These are phyloP conservation scores for Clamator glandarius DNA, from an alignment of 2,797 vertebrate genomes.

Conservation along the genomic window DNA sequence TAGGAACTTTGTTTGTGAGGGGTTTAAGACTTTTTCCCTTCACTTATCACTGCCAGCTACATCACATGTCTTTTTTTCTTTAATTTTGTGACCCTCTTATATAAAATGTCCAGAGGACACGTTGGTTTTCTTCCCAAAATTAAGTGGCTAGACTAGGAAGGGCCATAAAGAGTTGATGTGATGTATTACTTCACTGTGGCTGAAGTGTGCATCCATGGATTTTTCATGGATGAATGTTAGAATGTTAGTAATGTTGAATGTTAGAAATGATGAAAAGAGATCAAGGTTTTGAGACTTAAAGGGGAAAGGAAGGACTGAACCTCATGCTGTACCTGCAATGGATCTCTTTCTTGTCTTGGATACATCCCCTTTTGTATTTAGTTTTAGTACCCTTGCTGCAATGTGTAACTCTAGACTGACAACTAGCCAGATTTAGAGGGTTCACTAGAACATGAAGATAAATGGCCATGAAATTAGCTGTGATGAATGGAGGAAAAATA, in stretches of 20 bases:
- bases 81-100: neutral
- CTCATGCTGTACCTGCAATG: neutral
- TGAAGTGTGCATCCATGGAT: neutral
- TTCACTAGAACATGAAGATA: conserved; percentile 5
- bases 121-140: neutral
- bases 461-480: conserved; percentile 42
- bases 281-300: neutral
- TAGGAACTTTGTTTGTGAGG: neutral
- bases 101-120: neutral
- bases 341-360: neutral
- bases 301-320: neutral
- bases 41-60: neutral
- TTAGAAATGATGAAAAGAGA: neutral
- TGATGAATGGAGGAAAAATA: conserved; percentile 32
- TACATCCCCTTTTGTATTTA: neutral
- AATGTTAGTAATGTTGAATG: too few species aligned
- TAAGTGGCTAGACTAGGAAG: neutral
- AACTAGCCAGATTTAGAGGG: neutral
- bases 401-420: neutral
- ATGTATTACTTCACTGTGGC: neutral
- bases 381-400: neutral
- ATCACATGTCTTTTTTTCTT: neutral
- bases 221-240: too few species aligned
- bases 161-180: neutral
- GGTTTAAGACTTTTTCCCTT: neutral